Percentiles rank a stretch among this genome's conserved stretches.
Evolutionary conservation across 2,888 invertebrate genomes (phyloP).

Genomic region (Coecobrya sp.): DNA sequence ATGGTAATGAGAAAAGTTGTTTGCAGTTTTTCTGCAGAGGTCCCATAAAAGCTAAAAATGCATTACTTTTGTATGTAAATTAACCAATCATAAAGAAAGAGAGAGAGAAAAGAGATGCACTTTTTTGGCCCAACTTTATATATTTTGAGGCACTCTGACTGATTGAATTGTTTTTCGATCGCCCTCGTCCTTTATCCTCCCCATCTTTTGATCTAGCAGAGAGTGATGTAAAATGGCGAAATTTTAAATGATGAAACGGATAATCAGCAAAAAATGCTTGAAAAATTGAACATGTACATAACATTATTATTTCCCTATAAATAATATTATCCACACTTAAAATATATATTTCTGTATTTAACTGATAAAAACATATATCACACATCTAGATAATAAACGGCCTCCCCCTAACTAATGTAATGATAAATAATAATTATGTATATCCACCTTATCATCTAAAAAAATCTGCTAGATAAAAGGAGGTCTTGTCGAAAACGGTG

Average conservation of each 20-base stretch:
- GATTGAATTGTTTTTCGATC: neutral
- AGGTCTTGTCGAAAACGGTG: neutral
- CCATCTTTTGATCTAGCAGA: too few species aligned
- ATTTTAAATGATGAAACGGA: neutral
- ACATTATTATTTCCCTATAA: neutral
- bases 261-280: neutral
- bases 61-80: conserved; percentile 6
- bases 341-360: neutral
- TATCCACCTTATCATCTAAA: neutral
- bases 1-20: neutral
- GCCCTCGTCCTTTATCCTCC: neutral
- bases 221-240: neutral
- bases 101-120: neutral
- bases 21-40: neutral
- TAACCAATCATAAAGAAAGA: neutral
- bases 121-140: neutral
- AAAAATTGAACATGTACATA: neutral
- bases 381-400: too few species aligned
- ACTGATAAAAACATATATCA: too few species aligned
- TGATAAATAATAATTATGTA: too few species aligned
- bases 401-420: too few species aligned
- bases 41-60: neutral
- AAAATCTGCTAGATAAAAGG: neutral
- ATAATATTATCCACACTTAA: neutral
- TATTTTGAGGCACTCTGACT: neutral